Percentiles rank a stretch among this genome's conserved stretches.
Conservation (phyloP, 1,140 invertebrate species). For the Drosophila hydei region DNA sequence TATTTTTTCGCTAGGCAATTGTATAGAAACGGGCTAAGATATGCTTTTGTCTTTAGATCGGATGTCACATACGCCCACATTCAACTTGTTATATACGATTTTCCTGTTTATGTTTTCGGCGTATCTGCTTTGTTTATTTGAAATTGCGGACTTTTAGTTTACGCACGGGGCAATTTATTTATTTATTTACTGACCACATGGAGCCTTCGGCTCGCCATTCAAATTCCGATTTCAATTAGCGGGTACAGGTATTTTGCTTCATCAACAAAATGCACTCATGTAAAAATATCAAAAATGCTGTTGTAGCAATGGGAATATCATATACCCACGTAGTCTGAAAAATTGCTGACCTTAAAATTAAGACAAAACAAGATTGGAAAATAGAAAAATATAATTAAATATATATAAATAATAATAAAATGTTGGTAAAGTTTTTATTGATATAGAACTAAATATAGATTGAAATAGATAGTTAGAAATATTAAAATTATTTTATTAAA, state of each 20-base stretch:
- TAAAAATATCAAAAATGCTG: slow-evolving; percentile 21
- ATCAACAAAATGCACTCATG: slow-evolving; percentile 13
- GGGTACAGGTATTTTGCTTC: slow-evolving; percentile 18
- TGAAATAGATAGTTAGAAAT: too few relatives aligned
- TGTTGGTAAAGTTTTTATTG: neutral
- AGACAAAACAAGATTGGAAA: too few relatives aligned
- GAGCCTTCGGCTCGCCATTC: slow-evolving; percentile 15
- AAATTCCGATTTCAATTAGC: slow-evolving; percentile 42
- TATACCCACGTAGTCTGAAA: too few relatives aligned
- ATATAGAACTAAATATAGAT: too few relatives aligned
- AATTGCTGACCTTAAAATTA: too few relatives aligned
- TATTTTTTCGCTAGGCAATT: slow-evolving; percentile 1
- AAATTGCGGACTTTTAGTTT: slow-evolving; percentile 7
- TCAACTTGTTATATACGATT: neutral
- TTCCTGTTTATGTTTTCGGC: slow-evolving; percentile 5
- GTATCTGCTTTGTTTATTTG: slow-evolving; percentile 32
- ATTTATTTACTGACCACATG: slow-evolving; percentile 46
- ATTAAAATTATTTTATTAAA: too few relatives aligned
- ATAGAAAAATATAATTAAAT: too few relatives aligned
- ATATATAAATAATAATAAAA: too few relatives aligned
- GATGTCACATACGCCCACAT: slow-evolving; percentile 5
- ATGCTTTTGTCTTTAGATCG: slow-evolving; percentile 3
- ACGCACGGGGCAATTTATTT: slow-evolving; percentile 36
- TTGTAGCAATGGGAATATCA: slow-evolving; percentile 10
- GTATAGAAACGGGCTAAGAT: neutral